These are phyloP conservation scores for Rhodeus uyekii DNA, from an alignment of 2,797 vertebrate species.

Conservation along the genomic window DNA sequence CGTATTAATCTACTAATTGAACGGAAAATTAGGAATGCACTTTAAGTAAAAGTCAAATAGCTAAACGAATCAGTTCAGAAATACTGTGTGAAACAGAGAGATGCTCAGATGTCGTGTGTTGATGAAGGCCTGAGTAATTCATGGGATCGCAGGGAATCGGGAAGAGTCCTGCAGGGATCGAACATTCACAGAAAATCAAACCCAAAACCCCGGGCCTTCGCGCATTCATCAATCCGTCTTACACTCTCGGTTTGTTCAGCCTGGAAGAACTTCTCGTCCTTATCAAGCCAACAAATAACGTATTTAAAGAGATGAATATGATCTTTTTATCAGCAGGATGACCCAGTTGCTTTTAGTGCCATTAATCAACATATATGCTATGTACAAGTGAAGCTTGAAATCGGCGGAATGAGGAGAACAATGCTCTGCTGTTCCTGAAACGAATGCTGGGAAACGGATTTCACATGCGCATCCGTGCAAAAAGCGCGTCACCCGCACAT, in stretches of 20 bases:
- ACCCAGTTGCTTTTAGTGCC: conserved; percentile 86
- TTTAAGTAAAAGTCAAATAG: too few species aligned
- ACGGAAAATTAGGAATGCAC: not conserved
- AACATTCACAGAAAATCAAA: too few species aligned
- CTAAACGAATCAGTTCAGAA: too few species aligned
- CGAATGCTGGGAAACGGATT: conserved; percentile 73
- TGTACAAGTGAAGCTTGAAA: conserved; percentile 83
- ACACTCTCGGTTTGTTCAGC: not conserved
- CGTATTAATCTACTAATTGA: not conserved
- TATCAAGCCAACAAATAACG: conserved; percentile 64
- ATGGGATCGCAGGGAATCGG: too few species aligned
- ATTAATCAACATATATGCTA: conserved; percentile 85
- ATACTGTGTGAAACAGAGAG: too few species aligned
- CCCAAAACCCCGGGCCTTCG: too few species aligned
- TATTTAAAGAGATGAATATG: conserved; percentile 72
- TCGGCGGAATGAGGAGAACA: conserved; percentile 82
- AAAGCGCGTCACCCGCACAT: not conserved
- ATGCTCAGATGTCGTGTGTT: too few species aligned
- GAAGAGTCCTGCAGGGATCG: too few species aligned
- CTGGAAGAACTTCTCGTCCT: not conserved
- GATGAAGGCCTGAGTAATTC: too few species aligned
- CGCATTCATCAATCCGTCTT: not conserved
- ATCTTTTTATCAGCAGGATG: conserved; percentile 79
- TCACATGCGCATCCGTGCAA: conserved; percentile 64
- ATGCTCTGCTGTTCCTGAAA: conserved; percentile 81